Percentiles rank a stretch among this genome's conserved stretches.
Conservation (phyloP, 1,140 invertebrate genomes). For the Acromyrmex echinatior region DNA sequence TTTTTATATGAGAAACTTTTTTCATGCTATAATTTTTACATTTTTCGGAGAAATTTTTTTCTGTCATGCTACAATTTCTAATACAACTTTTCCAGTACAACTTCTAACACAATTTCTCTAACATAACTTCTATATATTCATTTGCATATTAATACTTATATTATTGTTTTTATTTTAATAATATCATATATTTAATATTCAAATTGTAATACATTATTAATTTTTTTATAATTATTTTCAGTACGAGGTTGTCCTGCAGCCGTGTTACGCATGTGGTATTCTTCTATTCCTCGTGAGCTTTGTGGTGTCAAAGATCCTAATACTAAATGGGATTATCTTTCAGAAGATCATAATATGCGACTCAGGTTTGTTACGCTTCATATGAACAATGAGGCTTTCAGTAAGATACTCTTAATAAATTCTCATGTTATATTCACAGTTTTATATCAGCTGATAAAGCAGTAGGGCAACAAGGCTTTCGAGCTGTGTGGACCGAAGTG, state of each 20-base stretch:
- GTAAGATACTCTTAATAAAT: neutral
- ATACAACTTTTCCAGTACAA: too few species aligned
- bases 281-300: constrained; percentile 93
- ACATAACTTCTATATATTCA: too few species aligned
- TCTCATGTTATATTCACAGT: constrained; percentile 84
- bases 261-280: constrained; percentile 95
- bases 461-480: constrained; percentile 93
- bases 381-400: neutral
- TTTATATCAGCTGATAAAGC: constrained; percentile 95
- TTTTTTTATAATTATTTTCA: constrained; percentile 82
- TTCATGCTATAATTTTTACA: too few species aligned
- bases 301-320: constrained; percentile 93
- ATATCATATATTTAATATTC: too few species aligned
- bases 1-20: too few species aligned
- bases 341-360: constrained; percentile 93
- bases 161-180: too few species aligned
- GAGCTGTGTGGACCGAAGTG: constrained; percentile 96
- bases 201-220: neutral
- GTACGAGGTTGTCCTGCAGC: constrained; percentile 96
- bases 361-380: constrained; percentile 88
- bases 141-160: too few species aligned
- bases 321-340: constrained; percentile 93
- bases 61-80: too few species aligned
- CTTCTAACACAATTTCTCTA: too few species aligned
- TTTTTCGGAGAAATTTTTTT: too few species aligned